A percentile compares a stretch with the other conserved stretches of the same genome.
Conservation (phyloP, 1,140 invertebrate species). For the Saccostrea cuccullata region DNA sequence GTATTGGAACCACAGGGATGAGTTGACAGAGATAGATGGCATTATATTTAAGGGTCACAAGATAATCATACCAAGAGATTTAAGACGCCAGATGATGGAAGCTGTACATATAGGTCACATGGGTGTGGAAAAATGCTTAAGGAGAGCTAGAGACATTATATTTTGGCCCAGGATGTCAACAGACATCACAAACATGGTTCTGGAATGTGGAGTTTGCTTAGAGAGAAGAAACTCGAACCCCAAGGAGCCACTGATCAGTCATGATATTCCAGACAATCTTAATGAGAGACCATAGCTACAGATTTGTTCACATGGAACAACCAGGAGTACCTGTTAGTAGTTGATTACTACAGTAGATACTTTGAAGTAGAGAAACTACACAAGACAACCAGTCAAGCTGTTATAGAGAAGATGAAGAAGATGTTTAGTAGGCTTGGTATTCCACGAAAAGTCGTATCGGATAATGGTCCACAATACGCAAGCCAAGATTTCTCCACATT, state of each 20-base stretch:
- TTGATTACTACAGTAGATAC: not conserved
- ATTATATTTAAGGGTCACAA: too few relatives aligned
- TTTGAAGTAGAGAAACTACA: too few relatives aligned
- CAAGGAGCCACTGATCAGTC: conserved; percentile 51
- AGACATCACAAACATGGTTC: conserved; percentile 52
- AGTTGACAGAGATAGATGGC: conserved; percentile 37
- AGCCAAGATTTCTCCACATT: not conserved
- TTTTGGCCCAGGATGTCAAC: conserved; percentile 56
- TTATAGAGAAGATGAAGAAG: not conserved
- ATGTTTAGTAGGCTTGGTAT: conserved; percentile 7
- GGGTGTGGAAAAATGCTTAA: conserved; percentile 55
- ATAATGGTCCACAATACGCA: not conserved
- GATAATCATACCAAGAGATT: too few relatives aligned
- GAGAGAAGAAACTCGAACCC: conserved; percentile 27
- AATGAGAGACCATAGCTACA: too few relatives aligned
- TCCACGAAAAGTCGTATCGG: not conserved
- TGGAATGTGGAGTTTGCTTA: not conserved
- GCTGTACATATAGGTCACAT: conserved; percentile 56
- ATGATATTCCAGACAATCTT: not conserved
- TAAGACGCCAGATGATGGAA: too few relatives aligned
- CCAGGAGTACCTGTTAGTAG: not conserved
- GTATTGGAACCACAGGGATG: too few relatives aligned
- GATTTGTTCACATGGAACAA: not conserved
- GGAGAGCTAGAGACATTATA: conserved; percentile 53
- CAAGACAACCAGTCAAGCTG: not conserved